These are phyloP conservation scores for Omphaloscelis lunosa DNA, from an alignment of 2,888 invertebrate genomes.

Conservation along the genomic window DNA sequence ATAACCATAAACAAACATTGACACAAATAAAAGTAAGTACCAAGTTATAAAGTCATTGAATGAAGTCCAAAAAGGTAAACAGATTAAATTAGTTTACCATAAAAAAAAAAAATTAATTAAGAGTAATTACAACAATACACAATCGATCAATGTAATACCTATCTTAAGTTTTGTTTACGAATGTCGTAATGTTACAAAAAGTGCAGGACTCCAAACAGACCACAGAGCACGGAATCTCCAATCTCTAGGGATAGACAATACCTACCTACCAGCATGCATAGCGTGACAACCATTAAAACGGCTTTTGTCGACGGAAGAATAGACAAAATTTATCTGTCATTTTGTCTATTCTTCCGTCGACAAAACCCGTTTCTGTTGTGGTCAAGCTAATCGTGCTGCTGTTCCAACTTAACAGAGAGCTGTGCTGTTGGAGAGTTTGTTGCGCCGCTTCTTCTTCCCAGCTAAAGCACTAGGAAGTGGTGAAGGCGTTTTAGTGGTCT, in stretches of 20 bases:
- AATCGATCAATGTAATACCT: background rate
- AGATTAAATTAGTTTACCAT: background rate
- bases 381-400: background rate
- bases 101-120: conserved; percentile 6
- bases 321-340: too few relatives aligned
- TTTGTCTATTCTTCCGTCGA: too few relatives aligned
- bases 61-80: background rate
- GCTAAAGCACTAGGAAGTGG: background rate
- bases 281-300: too few relatives aligned
- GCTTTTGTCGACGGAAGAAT: too few relatives aligned
- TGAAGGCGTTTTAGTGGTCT: background rate
- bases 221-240: background rate
- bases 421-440: background rate
- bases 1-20: conserved; percentile 12
- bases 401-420: background rate
- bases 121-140: background rate
- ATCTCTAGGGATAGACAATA: background rate
- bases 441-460: background rate
- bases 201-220: conserved; percentile 1
- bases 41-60: background rate
- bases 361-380: too few relatives aligned
- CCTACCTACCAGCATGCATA: background rate
- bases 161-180: background rate
- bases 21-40: background rate
- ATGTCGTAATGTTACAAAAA: conserved; percentile 24